Conservation (phyloP, 2,797 vertebrate species). For the Myotis pilosus region DNA sequence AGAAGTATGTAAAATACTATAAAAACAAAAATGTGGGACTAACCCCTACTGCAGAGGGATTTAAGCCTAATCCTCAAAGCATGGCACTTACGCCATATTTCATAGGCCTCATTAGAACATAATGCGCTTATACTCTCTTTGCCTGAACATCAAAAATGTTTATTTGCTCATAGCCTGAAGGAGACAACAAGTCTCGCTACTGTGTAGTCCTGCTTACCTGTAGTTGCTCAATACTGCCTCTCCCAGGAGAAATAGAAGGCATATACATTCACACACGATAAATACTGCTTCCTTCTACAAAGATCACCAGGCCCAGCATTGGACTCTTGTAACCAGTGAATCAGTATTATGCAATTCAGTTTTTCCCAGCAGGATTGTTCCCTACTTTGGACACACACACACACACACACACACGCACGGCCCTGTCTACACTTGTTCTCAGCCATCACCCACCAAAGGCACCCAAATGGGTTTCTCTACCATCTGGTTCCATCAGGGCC, state of each 20-base stretch:
- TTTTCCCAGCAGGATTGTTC: background rate
- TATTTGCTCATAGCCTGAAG: background rate
- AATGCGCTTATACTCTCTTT: background rate
- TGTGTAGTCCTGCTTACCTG: background rate
- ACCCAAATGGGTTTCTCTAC: background rate
- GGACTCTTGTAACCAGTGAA: background rate
- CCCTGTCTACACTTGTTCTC: background rate
- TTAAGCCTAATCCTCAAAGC: background rate
- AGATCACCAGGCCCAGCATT: background rate
- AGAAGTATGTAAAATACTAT: background rate
- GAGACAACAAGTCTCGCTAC: background rate
- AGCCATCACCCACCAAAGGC: background rate
- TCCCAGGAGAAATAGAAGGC: background rate
- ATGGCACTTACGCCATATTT: background rate
- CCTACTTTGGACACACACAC: background rate
- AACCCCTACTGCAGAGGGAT: background rate
- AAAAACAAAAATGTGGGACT: background rate
- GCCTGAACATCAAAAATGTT: background rate
- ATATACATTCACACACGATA: background rate
- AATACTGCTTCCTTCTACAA: background rate
- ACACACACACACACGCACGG: background rate
- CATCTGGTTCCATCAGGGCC: background rate
- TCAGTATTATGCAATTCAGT: rapidly evolving
- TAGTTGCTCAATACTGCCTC: background rate
- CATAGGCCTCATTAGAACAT: background rate